phyloP scores from a whole-genome alignment of 2,888 invertebrate species.

The Mystacides longicornis region DNA sequence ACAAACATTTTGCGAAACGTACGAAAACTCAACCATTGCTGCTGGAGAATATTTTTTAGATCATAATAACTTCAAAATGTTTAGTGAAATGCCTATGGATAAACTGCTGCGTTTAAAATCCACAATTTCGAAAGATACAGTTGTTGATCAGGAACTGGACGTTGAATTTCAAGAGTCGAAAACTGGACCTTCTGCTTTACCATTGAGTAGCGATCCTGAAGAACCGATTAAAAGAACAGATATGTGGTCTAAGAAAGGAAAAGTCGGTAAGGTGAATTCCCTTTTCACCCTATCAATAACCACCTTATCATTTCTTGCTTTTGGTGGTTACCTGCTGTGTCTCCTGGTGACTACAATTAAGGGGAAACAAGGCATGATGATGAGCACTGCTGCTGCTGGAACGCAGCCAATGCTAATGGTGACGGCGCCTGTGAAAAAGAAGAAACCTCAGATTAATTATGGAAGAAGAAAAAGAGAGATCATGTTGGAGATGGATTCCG shows the following conservation, averaged over 20 bases:
- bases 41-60: no score
- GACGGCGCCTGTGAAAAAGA: slow-evolving; percentile 37
- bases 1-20: no score
- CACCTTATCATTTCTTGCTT: slow-evolving; percentile 72
- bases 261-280: slow-evolving; percentile 59
- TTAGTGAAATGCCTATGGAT: slow-evolving; percentile 63
- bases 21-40: neutral
- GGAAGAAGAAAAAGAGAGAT: slow-evolving; percentile 23
- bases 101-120: slow-evolving; percentile 58
- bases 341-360: slow-evolving; percentile 69
- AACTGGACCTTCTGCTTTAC: slow-evolving; percentile 16
- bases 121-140: slow-evolving; percentile 34
- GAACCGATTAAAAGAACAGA: slow-evolving; percentile 38
- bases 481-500: slow-evolving; percentile 29
- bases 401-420: slow-evolving; percentile 21
- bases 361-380: slow-evolving; percentile 46
- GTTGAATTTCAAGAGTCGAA: slow-evolving; percentile 1
- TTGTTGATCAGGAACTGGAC: neutral
- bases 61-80: slow-evolving; percentile 36
- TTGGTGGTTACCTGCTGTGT: slow-evolving; percentile 75
- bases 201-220: slow-evolving; percentile 32
- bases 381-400: slow-evolving; percentile 30
- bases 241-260: slow-evolving; percentile 36
- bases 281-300: slow-evolving; percentile 74
- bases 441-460: slow-evolving; percentile 35